Evolutionary conservation across 2,888 invertebrate genomes (phyloP).

Genomic region (Thecocarcelia acutangulata): DNA sequence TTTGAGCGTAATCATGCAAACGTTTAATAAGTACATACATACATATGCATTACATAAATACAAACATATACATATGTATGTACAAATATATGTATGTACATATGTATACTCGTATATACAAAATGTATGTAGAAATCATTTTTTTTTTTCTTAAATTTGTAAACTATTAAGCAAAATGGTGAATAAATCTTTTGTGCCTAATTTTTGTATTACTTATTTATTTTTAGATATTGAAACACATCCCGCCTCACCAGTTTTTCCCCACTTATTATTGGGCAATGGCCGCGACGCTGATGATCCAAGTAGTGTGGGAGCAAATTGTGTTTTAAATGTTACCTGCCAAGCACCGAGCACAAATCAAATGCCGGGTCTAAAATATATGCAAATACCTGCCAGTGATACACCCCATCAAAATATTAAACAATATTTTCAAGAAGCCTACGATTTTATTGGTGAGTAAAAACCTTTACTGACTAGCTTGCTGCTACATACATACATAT

Average conservation of each 20-base stretch:
- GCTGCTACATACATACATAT: not conserved
- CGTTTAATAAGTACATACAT: too few relatives aligned
- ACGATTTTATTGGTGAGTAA: constrained; percentile 90
- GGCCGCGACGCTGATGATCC: constrained; percentile 90
- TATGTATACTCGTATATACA: not conserved
- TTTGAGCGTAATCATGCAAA: too few relatives aligned
- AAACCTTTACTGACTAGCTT: not conserved
- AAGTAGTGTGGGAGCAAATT: constrained; percentile 87
- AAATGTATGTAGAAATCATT: not conserved
- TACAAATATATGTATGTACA: not conserved
- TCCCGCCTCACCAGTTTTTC: constrained; percentile 89
- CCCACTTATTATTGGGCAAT: constrained; percentile 91
- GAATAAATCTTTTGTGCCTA: constrained; percentile 23
- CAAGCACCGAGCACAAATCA: constrained; percentile 85
- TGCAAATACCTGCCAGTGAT: constrained; percentile 91
- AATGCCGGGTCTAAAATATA: constrained; percentile 87
- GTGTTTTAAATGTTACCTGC: constrained; percentile 91
- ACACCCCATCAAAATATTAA: constrained; percentile 92
- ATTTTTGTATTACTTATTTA: constrained; percentile 23
- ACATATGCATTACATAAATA: not conserved
- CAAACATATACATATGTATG: not conserved
- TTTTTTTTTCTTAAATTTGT: constrained; percentile 1
- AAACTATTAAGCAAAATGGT: not conserved
- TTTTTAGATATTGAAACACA: constrained; percentile 87
- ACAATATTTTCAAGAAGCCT: constrained; percentile 93